Evolutionary conservation across 2,888 invertebrate genomes (phyloP).

Genomic region (Ophioninae sp.): DNA sequence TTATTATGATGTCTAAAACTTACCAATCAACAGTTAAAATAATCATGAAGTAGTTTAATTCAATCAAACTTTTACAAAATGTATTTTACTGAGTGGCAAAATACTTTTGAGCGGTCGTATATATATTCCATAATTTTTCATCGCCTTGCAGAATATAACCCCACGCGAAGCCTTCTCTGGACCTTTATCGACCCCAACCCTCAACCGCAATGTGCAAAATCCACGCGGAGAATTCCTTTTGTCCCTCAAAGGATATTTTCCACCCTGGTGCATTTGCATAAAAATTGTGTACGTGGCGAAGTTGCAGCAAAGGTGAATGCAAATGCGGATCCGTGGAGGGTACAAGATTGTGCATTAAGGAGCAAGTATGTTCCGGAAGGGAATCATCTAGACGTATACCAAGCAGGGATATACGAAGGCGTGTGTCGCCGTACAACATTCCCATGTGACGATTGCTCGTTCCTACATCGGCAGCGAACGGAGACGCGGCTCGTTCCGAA

Average conservation of each 20-base stretch:
- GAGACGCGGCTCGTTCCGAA: constrained; percentile 1
- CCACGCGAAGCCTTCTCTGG: background rate
- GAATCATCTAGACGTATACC: background rate
- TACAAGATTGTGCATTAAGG: background rate
- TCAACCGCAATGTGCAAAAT: background rate
- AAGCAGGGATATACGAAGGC: background rate
- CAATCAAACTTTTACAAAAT: no score
- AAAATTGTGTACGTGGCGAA: background rate
- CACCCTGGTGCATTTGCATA: background rate
- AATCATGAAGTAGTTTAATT: no score
- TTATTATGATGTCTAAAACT: no score
- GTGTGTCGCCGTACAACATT: background rate
- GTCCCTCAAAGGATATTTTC: background rate
- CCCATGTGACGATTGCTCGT: background rate
- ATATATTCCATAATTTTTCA: background rate
- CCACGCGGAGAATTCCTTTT: background rate
- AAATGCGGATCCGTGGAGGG: background rate
- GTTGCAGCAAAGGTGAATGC: background rate
- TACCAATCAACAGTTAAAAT: no score
- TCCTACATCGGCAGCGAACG: background rate
- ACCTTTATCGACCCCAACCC: background rate
- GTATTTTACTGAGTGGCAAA: no score
- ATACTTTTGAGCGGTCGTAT: no score
- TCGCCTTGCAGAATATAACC: background rate
- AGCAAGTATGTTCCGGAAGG: background rate